Conservation (phyloP, 2,113 vertebrate species). For the Tachycineta bicolor region DNA sequence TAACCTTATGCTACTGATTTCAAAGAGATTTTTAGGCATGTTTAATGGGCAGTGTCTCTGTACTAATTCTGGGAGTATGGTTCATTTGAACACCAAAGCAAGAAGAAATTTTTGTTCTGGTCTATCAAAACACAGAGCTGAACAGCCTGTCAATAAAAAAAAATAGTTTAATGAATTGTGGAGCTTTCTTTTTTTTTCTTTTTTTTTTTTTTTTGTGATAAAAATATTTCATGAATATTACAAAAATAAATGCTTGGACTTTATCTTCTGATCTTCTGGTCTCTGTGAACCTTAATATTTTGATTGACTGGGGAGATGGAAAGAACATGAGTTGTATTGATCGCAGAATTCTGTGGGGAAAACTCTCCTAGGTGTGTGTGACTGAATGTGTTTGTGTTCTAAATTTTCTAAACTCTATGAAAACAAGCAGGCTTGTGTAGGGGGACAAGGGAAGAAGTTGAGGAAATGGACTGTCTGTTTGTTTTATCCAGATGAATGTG, state of each 20-base stretch:
- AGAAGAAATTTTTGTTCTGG: neutral
- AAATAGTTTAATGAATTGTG: neutral
- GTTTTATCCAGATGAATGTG: neutral
- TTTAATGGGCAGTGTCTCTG: neutral
- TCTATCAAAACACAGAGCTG: neutral
- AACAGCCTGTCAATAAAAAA: neutral
- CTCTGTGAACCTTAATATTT: neutral
- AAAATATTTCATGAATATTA: constrained; percentile 26
- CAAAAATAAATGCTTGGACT: constrained; percentile 60
- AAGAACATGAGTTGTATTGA: neutral
- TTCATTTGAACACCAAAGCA: neutral
- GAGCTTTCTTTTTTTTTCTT: neutral
- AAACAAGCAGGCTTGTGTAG: neutral
- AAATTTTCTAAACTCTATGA: neutral
- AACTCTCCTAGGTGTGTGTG: neutral
- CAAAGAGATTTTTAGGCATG: neutral
- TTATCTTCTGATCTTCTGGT: constrained; percentile 1
- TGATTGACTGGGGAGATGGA: neutral
- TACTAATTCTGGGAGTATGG: neutral
- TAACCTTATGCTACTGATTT: neutral
- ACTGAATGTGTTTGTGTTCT: neutral
- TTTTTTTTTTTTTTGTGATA: constrained; percentile 35
- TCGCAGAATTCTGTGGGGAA: neutral
- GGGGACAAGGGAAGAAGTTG: too few species aligned
- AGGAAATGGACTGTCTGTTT: neutral